Base-by-base conservation (phyloP, 2,888 invertebrate genomes). In the Nasonia oneida region DNA sequence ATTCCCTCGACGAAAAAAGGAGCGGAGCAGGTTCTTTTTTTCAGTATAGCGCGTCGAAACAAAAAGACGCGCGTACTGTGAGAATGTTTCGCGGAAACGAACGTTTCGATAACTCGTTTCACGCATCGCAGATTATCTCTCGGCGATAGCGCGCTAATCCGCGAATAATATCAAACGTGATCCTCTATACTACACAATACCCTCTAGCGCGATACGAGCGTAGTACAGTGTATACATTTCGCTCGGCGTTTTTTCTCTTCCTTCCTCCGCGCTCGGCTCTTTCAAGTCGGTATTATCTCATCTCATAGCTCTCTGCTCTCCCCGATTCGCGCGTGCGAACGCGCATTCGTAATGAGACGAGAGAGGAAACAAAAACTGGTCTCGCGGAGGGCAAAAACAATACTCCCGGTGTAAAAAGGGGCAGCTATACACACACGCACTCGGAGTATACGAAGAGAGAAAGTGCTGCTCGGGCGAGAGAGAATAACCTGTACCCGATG, bases 301-400 rank as follows among this genome's bases (percentile, higher is more conserved):
- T 74, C 61, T 12, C 76, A 29, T n/a, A 73, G 29, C 15, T 53
- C 47, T 67, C 37, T 64, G 1, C 29, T 87, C 84, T 88, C 81
- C 81, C 77, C 76, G 86, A 76, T 85, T 87, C 85, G 85, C 83
- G 80, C 86, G 87, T 78, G 86, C 87, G 87, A 88, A 88, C 89
- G 89, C 90, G 90, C 90, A 90, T 91, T 91, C 90, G 91, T 92
- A 92, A 92, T 92, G 92, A 92, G 91, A 61, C 4, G 57, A 61
- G n/a, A 61, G 57, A 61, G n/a, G 91, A 92, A 91, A 91, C 90
- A 92, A 92, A 92, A 93, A 93, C 92, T 93, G 91, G 92, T 93
- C 92, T 91, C 88, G 90, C 92, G 50, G 88, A 42, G 89, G 89
- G 90, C 92, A 93, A 93, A 87, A 92, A 92, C 92, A 93, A 93